Percentiles rank a stretch among this genome's conserved stretches.
phyloP scores from a whole-genome alignment of 2,113 vertebrate species.

The Apteryx owenii region DNA sequence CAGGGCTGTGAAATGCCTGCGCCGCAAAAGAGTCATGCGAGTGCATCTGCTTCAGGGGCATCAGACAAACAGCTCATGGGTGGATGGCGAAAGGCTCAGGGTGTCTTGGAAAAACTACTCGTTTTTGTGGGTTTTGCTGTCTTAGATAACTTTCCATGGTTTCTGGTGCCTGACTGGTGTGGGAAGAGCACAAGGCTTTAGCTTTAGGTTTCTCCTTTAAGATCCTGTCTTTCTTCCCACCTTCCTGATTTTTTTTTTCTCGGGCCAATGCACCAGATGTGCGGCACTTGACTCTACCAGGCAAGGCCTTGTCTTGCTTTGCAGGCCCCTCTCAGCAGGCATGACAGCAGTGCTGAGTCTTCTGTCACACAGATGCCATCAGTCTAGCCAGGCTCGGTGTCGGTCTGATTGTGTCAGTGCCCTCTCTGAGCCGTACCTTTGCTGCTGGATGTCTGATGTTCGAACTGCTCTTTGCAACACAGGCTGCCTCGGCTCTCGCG shows the following conservation, averaged over 20 bases:
- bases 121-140: not conserved
- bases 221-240: not conserved
- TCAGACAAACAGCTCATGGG: rapidly evolving
- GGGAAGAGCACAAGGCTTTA: not conserved
- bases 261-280: not conserved
- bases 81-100: not conserved
- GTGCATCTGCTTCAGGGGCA: not conserved
- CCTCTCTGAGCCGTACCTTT: rapidly evolving
- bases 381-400: not conserved
- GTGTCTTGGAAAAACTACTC: not conserved
- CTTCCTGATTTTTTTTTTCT: not conserved
- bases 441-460: rapidly evolving
- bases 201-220: not conserved
- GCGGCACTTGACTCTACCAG: not conserved
- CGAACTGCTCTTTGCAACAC: rapidly evolving
- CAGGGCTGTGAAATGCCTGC: not conserved
- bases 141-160: not conserved
- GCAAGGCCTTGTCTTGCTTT: not conserved
- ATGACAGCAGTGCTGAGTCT: not conserved
- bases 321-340: rapidly evolving
- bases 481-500: not conserved
- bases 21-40: not conserved
- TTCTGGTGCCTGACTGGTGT: not conserved
- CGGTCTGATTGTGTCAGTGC: not conserved
- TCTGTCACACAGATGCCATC: not conserved